phyloP scores from a whole-genome alignment of 2,113 vertebrate species.

The Pedetes capensis region DNA sequence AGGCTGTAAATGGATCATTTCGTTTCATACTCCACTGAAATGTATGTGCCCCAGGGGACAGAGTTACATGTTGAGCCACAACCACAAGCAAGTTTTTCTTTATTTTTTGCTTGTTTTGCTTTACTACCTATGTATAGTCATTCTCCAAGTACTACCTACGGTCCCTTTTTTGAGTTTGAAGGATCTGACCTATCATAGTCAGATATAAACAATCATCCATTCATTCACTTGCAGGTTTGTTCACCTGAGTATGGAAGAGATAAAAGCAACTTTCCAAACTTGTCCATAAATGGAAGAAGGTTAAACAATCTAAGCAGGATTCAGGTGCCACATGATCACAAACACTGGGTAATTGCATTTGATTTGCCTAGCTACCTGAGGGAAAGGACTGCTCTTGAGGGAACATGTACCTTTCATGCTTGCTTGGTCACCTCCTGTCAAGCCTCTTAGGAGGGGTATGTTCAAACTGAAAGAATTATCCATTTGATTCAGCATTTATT shows the following conservation, averaged over 20 bases:
- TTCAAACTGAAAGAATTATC: neutral
- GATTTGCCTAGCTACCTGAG: slow-evolving; percentile 15
- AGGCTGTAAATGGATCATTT: slow-evolving; percentile 43
- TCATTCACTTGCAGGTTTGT: neutral
- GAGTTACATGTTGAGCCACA: neutral
- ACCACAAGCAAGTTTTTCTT: neutral
- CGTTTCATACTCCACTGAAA: slow-evolving; percentile 56
- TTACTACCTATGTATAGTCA: neutral
- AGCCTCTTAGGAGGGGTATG: neutral
- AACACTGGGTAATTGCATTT: neutral
- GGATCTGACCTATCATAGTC: neutral
- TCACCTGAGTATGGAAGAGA: neutral
- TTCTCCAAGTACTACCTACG: neutral
- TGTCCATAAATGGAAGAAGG: slow-evolving; percentile 1
- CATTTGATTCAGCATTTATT: neutral
- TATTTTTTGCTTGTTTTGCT: neutral
- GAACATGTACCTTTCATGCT: neutral
- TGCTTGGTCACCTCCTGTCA: neutral
- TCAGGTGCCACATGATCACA: neutral
- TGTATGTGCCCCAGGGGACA: slow-evolving; percentile 14
- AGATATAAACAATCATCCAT: neutral
- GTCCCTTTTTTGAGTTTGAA: neutral
- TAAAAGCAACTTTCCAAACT: neutral
- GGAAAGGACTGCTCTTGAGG: neutral
- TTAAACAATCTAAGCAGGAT: neutral